Evolutionary conservation across 2,797 vertebrate genomes (phyloP).

Genomic region (Calcarius lapponicus): DNA sequence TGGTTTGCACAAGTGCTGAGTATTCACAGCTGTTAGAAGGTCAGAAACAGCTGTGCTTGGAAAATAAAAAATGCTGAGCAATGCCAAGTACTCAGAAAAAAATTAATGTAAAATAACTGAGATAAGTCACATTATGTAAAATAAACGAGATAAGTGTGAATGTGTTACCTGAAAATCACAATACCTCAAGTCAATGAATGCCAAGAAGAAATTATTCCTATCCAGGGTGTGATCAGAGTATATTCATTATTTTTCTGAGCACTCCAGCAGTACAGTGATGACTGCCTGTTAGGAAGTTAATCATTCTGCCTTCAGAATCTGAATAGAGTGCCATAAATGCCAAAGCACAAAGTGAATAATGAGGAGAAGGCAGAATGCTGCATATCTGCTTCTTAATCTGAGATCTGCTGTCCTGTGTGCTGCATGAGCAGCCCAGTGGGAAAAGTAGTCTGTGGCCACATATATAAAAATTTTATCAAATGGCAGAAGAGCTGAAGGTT

Average conservation of each 20-base stretch:
- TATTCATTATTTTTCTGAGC: conserved; percentile 24
- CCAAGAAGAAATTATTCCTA: not conserved
- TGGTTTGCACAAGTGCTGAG: not conserved
- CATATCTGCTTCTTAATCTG: not conserved
- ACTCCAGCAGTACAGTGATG: not conserved
- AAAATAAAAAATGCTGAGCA: not conserved
- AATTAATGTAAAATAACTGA: not conserved
- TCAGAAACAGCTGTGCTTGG: not conserved
- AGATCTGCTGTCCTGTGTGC: not conserved
- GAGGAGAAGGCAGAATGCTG: not conserved
- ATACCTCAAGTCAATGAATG: not conserved
- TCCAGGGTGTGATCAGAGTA: not conserved
- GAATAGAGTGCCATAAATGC: not conserved
- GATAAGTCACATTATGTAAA: not conserved
- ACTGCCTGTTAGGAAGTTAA: conserved; percentile 39
- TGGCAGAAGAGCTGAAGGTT: not conserved
- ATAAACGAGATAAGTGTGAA: not conserved
- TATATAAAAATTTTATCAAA: not conserved
- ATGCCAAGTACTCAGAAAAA: not conserved
- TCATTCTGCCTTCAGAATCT: conserved; percentile 23
- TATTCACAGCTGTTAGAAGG: not conserved
- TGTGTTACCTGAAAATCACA: not conserved
- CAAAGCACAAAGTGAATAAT: not conserved
- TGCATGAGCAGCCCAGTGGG: not conserved
- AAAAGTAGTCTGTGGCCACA: not conserved